These are phyloP conservation scores for Anguilla anguilla DNA, from an alignment of 2,797 vertebrate genomes.

Conservation along the genomic window DNA sequence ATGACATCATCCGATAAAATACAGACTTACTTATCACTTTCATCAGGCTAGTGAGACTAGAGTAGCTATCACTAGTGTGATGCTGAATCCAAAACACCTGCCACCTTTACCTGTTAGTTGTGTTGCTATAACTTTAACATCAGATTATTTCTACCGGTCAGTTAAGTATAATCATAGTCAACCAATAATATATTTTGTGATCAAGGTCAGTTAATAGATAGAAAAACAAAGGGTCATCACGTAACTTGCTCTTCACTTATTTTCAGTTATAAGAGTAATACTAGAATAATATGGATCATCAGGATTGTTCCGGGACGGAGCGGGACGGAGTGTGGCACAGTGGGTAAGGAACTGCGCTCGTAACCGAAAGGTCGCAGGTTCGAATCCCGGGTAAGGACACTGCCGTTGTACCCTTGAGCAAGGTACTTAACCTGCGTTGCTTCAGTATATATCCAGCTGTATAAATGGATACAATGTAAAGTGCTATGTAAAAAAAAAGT, in stretches of 20 bases:
- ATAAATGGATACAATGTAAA: no score
- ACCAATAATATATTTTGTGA: background rate
- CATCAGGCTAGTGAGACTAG: background rate
- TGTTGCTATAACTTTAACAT: background rate
- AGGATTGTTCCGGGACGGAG: no score
- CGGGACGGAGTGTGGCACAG: no score
- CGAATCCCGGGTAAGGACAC: no score
- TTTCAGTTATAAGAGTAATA: background rate
- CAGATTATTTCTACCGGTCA: background rate
- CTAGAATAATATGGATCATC: background rate
- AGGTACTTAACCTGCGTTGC: no score
- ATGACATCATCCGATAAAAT: background rate
- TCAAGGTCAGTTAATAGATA: background rate
- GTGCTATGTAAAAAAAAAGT: no score
- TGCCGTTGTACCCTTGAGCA: no score
- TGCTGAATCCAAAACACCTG: background rate
- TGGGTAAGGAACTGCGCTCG: no score
- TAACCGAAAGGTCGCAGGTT: no score
- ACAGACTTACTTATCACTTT: background rate
- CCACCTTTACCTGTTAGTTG: background rate
- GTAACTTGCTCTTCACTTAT: background rate
- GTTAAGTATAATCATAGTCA: background rate
- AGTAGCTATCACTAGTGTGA: background rate
- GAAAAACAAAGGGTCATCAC: background rate
- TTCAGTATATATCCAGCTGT: no score